These are phyloP conservation scores for Petaurus breviceps DNA, from an alignment of 2,113 vertebrate species.

Conservation along the genomic window DNA sequence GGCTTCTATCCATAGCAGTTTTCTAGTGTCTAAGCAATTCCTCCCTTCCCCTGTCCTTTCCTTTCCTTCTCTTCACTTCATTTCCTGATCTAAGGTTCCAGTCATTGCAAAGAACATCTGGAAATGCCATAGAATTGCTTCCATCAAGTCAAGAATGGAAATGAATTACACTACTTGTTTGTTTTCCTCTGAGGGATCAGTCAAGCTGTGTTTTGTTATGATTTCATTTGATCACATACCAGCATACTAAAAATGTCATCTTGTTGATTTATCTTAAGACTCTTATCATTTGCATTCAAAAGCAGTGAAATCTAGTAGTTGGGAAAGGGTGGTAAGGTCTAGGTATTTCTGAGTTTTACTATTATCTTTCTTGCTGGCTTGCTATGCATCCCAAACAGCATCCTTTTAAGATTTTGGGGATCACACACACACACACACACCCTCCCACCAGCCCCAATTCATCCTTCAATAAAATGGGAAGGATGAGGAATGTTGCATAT, in stretches of 20 bases:
- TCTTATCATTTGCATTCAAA: background rate
- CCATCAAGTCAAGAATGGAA: constrained; percentile 30
- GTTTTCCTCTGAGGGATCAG: constrained; percentile 13
- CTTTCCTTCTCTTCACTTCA: background rate
- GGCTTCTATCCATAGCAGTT: background rate
- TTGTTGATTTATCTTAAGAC: background rate
- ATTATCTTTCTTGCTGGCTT: background rate
- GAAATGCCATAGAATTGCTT: constrained; percentile 44
- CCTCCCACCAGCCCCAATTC: constrained; percentile 41
- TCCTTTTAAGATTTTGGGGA: constrained; percentile 40
- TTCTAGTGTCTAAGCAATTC: background rate
- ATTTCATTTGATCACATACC: constrained; percentile 42
- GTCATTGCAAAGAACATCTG: background rate
- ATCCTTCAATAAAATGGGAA: constrained; percentile 53
- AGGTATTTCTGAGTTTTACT: constrained; percentile 46
- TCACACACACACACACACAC: background rate
- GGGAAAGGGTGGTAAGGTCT: constrained; percentile 14
- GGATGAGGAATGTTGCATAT: constrained; percentile 42
- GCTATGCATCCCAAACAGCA: constrained; percentile 48
- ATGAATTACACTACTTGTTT: constrained; percentile 29
- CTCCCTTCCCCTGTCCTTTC: background rate
- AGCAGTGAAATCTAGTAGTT: background rate
- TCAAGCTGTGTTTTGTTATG: background rate
- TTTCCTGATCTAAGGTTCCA: background rate
- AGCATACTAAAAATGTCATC: constrained; percentile 33